Evolutionary conservation across 2,888 invertebrate species (phyloP), one percentile per base, ranked within the genome.

Genomic region (Drosophila limbata): DNA sequence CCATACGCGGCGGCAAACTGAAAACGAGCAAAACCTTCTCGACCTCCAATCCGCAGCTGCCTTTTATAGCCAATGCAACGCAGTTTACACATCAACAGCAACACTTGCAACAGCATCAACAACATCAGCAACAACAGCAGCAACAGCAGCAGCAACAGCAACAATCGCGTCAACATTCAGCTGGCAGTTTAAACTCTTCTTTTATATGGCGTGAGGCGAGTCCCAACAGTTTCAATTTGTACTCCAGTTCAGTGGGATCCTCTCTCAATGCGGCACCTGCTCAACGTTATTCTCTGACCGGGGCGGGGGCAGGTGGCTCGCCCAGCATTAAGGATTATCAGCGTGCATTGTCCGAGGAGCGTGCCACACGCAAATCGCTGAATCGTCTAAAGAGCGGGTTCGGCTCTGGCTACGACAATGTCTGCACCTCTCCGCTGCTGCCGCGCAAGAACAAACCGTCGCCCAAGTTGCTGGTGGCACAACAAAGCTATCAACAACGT

Each of bases 1-100:
- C 93, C 70, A 93, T 93, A 82, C 92, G 93, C 59, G 92, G 92
- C 62, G 93, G 93, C 73, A 93, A 93, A 88, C 83, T 93, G 73
- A 92, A 93, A 91, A 92, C 93, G 67, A 92, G 91, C 84, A 92
- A 92, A 90, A 88, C 92, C 86, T 92, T 92, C 88, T 93, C 93
- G 71, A 92, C 93, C 79, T 93, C 93, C 78, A 93, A 93, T 90
- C 93, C 93, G 78, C 93, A 93, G 87, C 81, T 93, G 85, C 92
- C 92, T 67, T 92, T 92, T 73, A 72, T 92, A 70, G 91, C 92
- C 73, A 90, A 88, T 67, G 79, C 80, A 6, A 81, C 62, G 80
- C 63, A 72, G 19, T 65, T 76, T 13, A 68, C 67, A 5, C 83
- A 71, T 4, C 82, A 74, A 10, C 82, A 90, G 42, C 84, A 73